Percentiles rank a stretch among this genome's conserved stretches.
phyloP scores from a whole-genome alignment of 2,888 invertebrate genomes.

The Sinotaia quadrata region DNA sequence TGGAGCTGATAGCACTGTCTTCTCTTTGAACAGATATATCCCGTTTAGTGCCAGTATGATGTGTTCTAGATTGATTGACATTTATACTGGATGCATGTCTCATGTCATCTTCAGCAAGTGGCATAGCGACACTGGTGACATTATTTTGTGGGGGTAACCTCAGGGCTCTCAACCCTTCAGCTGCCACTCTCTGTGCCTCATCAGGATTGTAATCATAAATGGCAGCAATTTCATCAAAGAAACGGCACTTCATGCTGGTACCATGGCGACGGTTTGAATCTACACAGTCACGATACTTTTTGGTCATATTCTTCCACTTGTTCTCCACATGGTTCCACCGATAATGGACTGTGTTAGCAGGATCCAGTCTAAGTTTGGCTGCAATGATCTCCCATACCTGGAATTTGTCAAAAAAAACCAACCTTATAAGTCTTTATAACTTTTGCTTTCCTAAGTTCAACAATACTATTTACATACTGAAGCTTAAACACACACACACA shows the following conservation, averaged over 20 bases:
- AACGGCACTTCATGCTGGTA: conserved; percentile 23
- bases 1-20: not conserved
- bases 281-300: conserved; percentile 31
- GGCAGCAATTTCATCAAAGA: conserved; percentile 24
- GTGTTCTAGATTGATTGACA: too few species aligned
- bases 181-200: conserved; percentile 16
- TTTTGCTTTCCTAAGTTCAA: too few species aligned
- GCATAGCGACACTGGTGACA: not conserved
- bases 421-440: too few species aligned
- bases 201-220: conserved; percentile 31
- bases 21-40: not conserved
- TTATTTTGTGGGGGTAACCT: not conserved
- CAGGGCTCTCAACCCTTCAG: not conserved
- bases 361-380: conserved; percentile 19
- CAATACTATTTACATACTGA: too few species aligned
- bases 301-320: conserved; percentile 37
- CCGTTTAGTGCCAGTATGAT: not conserved
- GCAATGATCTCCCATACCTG: conserved; percentile 36
- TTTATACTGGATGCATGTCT: not conserved
- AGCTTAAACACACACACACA: too few species aligned
- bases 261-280: conserved; percentile 22
- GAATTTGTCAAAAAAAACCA: too few species aligned
- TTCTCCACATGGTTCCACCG: conserved; percentile 35
- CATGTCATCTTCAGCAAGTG: not conserved
- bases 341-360: conserved; percentile 5